Evolutionary conservation across 2,797 vertebrate species (phyloP).

Genomic region (Brachyrhaphis roseni): DNA sequence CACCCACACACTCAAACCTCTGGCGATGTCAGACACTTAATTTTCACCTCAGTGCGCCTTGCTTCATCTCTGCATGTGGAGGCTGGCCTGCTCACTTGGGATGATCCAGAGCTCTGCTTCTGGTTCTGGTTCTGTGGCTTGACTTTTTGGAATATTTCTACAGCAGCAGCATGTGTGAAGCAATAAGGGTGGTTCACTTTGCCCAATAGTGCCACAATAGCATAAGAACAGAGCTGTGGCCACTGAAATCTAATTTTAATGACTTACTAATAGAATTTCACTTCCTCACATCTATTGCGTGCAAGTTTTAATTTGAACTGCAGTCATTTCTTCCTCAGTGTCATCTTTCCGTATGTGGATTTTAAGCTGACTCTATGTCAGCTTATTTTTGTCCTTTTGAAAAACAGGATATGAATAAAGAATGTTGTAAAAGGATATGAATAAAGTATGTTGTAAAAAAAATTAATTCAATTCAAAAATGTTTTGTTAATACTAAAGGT

Average conservation of each 20-base stretch:
- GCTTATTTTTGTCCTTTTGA: background rate
- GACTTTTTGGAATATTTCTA: background rate
- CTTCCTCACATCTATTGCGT: background rate
- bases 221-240: background rate
- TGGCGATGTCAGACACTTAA: slow-evolving; percentile 71
- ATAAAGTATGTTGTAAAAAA: background rate
- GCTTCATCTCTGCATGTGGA: slow-evolving; percentile 53
- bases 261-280: background rate
- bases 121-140: background rate
- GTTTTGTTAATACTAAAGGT: background rate
- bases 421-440: background rate
- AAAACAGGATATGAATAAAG: background rate
- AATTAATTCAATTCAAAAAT: background rate
- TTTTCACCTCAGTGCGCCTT: slow-evolving; percentile 67
- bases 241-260: background rate
- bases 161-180: background rate
- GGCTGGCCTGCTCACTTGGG: slow-evolving; percentile 55
- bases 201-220: background rate
- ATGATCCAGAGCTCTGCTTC: slow-evolving; percentile 31
- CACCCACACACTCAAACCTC: slow-evolving; percentile 24
- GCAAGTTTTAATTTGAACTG: background rate
- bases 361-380: background rate
- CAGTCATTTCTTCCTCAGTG: background rate
- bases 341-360: background rate
- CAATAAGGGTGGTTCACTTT: background rate